Evolutionary conservation across 2,797 vertebrate species (phyloP), one percentile per base, ranked within the genome.

Genomic region (Etheostoma nigrum): DNA sequence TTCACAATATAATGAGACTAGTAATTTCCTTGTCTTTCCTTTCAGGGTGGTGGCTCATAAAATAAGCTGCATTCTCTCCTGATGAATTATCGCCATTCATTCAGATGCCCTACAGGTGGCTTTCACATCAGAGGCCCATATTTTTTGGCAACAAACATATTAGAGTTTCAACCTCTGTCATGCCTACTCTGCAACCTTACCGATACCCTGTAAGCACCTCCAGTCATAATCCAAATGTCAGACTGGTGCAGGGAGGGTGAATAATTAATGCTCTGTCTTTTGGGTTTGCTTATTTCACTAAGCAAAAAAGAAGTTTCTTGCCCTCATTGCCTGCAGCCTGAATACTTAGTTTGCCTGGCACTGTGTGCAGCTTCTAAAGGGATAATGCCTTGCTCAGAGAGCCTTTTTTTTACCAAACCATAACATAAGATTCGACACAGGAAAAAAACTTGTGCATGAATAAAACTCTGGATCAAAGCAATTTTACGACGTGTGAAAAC

Each of bases 261-360:
- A 94, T 94, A 92, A 94, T 93, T 93, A 90, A 93, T 92, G 87
- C 80, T 86, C 64, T 82, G 79, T 94, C 85, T 91, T 89, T 89
- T 79, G 83, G 83, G 82, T 82, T 92, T 88, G 88, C 82, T 92
- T 86, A 89, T 91, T 93, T 88, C 86, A 76, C 78, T 48, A 81
- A 84, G 86, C 79, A 88, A 81, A 86, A 89, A 88, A 87, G 15
- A 89, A 67, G 78, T 91, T 90, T 89, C 72, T 88, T 89, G 87
- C 81, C 78, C 85, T 78, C 12, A 52, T 72, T 0, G 90, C 93
- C 90, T 61, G 76, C 25, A 45, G 91, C 86, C 57, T 40, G 83
- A 86, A 91, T 84, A 84, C 88, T 89, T 72, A 86, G 86, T 81
- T 90, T 82, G 90, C 89, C 82, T 91, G 89, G 87, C 84, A 64